Conservation (phyloP, 1,140 invertebrate species). For the fruit fly (Drosophila melanogaster) region Release_6_plus_ISO1_MT NT_033777.3:25750001-25750500, state of each 20-base stretch:
- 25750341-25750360: conserved; percentile 18
- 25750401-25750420: conserved; percentile 5
- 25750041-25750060: conserved; percentile 70
- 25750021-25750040: conserved; percentile 73
- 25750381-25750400: neutral
- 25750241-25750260: conserved; percentile 31
- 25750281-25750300: conserved; percentile 17
- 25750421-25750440: conserved; percentile 7
- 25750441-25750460: conserved; percentile 21
- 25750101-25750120: conserved; percentile 54
- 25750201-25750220: conserved; percentile 5
- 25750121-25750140: conserved; percentile 38
- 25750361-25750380: neutral
- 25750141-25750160: conserved; percentile 10
- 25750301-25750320: conserved; percentile 5
- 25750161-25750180: conserved; percentile 7
- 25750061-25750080: conserved; percentile 34
- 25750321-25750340: conserved; percentile 30
- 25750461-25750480: conserved; percentile 20
- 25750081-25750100: conserved; percentile 67
- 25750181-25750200: conserved; percentile 14
- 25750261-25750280: conserved; percentile 46
- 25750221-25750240: conserved; percentile 22
- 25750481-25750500: conserved; percentile 23
- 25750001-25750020: conserved; percentile 20